Evolutionary conservation across 2,797 vertebrate genomes (phyloP), one percentile per base, ranked within the genome.

Genomic region (Percopsis omiscomaycus): DNA sequence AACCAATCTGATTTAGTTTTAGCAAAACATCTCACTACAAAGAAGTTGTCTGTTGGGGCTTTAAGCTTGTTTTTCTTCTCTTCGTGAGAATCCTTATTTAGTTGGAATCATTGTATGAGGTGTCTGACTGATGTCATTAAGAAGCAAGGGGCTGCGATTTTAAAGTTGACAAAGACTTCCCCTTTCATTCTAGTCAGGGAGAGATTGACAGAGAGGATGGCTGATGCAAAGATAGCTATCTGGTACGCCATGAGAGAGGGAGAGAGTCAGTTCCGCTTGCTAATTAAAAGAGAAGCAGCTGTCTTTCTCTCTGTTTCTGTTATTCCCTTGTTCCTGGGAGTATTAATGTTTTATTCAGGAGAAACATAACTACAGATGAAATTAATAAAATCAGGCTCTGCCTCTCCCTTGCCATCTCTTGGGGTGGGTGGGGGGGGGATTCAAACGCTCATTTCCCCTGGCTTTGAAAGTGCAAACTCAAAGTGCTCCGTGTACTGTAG

Each of bases 321-420:
- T 88, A 88, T 91, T 91, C 86, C 89, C 87, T 89, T 88, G 86
- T 90, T 89, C 88, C 87, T 87, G 79, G 75, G 83, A 89, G 84
- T 86, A 88, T 90, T 91, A 86, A 92, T 91, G 88, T 91, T 91
- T 92, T 91, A 92, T 93, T 92, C 86, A 92, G 84, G 84, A 81
- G 88, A 90, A 91, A 89, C 84, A 85, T 89, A 91, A 92, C 88
- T 91, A 91, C 88, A 88, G 88, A 89, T 90, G 84, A 89, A 91
- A 92, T 92, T 89, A 92, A 92, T 92, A 88, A 91, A 91, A 91
- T 89, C 90, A 81, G 85, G 86, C 88, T 86, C 88, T 88, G 82
- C 85, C 88, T 87, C 85, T 86, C 77, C 76, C 89, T 73, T 75
- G 79, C 88, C 65, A 87, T 89, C 90, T 90, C 89, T 88, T 84